These are phyloP conservation scores for Cephus pulcher DNA, from an alignment of 2,888 invertebrate genomes.

Conservation along the genomic window DNA sequence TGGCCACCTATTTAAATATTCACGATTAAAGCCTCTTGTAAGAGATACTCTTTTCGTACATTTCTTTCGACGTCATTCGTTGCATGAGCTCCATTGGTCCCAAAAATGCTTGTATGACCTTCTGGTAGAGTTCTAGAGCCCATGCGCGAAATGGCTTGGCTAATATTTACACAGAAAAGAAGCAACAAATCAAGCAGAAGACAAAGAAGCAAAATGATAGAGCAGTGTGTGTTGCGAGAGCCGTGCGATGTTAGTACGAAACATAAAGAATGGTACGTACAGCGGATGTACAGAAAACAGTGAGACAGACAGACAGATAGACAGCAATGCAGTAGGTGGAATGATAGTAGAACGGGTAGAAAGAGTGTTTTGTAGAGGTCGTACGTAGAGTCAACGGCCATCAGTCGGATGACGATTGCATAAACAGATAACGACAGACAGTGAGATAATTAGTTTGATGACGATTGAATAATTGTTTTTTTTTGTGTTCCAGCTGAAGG, in stretches of 20 bases:
- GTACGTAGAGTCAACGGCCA: not conserved
- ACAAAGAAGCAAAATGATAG: not conserved
- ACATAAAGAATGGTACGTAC: constrained; percentile 5
- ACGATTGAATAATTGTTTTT: not conserved
- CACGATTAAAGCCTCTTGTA: not conserved
- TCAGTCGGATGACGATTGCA: not conserved
- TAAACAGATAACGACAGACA: constrained; percentile 3
- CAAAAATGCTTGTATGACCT: constrained; percentile 1
- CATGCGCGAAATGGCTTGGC: not conserved
- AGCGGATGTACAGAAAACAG: not conserved
- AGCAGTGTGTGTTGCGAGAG: not conserved
- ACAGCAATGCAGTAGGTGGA: not conserved
- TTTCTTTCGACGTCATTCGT: not conserved
- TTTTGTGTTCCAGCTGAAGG: not conserved
- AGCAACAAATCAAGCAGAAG: not conserved
- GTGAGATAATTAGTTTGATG: not conserved
- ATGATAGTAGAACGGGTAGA: not conserved
- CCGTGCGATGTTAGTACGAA: constrained; percentile 1
- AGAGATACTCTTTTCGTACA: not conserved
- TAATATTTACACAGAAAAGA: not conserved
- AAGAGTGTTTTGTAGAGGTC: not conserved
- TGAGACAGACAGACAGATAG: constrained; percentile 4
- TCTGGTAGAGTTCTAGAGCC: not conserved
- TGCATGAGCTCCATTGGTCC: not conserved
- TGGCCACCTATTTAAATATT: not conserved